Evolutionary conservation across 1,140 invertebrate species (phyloP).

Genomic region (Cecropterus lyciades): DNA sequence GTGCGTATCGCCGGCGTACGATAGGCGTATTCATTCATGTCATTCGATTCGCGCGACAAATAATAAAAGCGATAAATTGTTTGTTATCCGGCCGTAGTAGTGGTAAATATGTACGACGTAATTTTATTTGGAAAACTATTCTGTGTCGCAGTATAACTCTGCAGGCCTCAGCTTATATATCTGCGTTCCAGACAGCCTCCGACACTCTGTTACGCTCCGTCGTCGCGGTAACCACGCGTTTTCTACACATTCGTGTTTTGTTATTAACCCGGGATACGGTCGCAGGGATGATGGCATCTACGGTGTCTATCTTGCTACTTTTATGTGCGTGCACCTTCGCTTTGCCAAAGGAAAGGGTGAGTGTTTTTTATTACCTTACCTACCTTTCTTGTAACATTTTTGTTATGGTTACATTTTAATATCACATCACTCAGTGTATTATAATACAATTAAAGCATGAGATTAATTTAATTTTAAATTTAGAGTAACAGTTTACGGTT

Average conservation of each 20-base stretch:
- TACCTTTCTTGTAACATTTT: too few species aligned
- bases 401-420: too few species aligned
- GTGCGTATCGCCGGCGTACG: conserved; percentile 25
- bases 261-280: background rate
- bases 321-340: conserved; percentile 46
- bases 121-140: conserved; percentile 31
- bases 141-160: conserved; percentile 3
- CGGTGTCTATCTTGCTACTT: conserved; percentile 42
- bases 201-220: conserved; percentile 43
- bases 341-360: conserved; percentile 55
- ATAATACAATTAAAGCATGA: too few species aligned
- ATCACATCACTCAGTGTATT: too few species aligned
- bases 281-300: conserved; percentile 46
- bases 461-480: too few species aligned
- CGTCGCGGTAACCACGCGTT: background rate
- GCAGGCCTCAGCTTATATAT: conserved; percentile 47
- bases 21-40: conserved; percentile 39
- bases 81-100: conserved; percentile 24
- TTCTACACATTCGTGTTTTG: background rate
- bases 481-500: too few species aligned
- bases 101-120: conserved; percentile 26
- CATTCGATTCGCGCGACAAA: conserved; percentile 43
- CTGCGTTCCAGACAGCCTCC: conserved; percentile 43
- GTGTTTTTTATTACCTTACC: conserved; percentile 42
- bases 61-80: conserved; percentile 35